These are phyloP conservation scores for Diplazon laetatorius DNA, from an alignment of 2,888 invertebrate species.

Conservation along the genomic window DNA sequence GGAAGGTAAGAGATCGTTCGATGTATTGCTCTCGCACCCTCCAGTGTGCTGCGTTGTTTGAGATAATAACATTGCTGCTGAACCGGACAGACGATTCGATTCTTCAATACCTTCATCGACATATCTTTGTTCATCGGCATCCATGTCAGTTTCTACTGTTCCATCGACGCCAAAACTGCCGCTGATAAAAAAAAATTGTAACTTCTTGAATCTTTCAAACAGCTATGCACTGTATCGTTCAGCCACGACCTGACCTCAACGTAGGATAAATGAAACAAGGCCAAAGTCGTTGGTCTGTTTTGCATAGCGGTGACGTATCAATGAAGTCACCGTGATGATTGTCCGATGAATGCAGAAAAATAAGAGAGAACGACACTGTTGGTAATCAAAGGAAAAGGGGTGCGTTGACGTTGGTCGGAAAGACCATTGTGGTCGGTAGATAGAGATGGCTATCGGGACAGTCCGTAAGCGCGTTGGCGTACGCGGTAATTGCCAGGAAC, in stretches of 20 bases:
- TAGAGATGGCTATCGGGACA: constrained; percentile 79
- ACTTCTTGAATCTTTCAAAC: background rate
- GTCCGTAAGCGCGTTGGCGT: constrained; percentile 63
- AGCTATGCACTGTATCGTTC: background rate
- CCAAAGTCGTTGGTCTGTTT: constrained; percentile 18
- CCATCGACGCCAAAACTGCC: constrained; percentile 67
- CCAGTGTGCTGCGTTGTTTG: constrained; percentile 72
- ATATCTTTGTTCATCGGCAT: background rate
- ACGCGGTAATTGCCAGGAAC: constrained; percentile 81
- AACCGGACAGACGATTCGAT: constrained; percentile 61
- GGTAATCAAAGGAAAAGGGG: constrained; percentile 57
- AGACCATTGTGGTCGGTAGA: constrained; percentile 77
- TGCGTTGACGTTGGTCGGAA: constrained; percentile 37
- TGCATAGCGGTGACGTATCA: background rate
- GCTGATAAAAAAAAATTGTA: constrained; percentile 27
- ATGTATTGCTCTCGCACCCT: constrained; percentile 67
- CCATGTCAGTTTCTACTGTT: constrained; percentile 48
- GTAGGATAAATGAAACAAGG: constrained; percentile 16
- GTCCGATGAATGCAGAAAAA: constrained; percentile 30
- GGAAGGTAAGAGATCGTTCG: constrained; percentile 55
- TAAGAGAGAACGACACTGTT: constrained; percentile 32
- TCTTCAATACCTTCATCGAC: constrained; percentile 62
- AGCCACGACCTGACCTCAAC: background rate
- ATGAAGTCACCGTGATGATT: constrained; percentile 11
- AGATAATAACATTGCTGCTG: constrained; percentile 74